Evolutionary conservation across 2,888 invertebrate genomes (phyloP), one percentile per base, ranked within the genome.

Genomic region (Tethea ocularis): DNA sequence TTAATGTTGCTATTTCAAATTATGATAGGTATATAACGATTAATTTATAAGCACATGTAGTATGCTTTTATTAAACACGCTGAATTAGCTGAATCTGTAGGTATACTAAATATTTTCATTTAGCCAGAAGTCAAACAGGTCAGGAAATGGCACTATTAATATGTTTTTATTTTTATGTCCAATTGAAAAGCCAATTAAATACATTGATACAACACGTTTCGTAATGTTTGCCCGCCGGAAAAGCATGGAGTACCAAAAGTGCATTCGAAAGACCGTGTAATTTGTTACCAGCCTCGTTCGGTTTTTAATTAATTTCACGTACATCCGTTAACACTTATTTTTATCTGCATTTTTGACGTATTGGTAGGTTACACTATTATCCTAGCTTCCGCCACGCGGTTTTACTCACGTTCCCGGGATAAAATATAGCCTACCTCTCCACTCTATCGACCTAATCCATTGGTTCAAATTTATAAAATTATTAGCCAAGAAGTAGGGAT

Each of bases 151-250:
- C 20, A 41, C 5, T 17, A 41, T 17, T 7, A 41, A 38, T 38
- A 38, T 38, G n/a, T 38, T 38, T 15, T 38, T 15, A 15, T 15
- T 38, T 38, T 41, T 17, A 41, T 17, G 20, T 20, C n/a, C 2
- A 20, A 20, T 46, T 46, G 17, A 46, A n/a, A 20, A 46, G n/a
- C 72, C 86, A 86, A 84, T 88, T 83, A 82, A 81, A 78, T 75
- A 83, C 80, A 88, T 86, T 83, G 84, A 82, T 84, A 74, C 78
- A 70, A 77, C 71, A 69, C 77, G 76, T 80, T 72, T 78, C 76
- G 78, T 80, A 81, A 83, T 80, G 74, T 79, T 77, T 74, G 66
- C 59, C 66, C 67, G 62, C 60, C 64, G 68, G 67, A 61, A 73
- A 73, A 71, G 69, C 67, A n/a, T n/a, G n/a, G n/a, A n/a, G n/a